Base-by-base conservation (phyloP, 2,888 invertebrate genomes). In the Apeira syringaria region DNA sequence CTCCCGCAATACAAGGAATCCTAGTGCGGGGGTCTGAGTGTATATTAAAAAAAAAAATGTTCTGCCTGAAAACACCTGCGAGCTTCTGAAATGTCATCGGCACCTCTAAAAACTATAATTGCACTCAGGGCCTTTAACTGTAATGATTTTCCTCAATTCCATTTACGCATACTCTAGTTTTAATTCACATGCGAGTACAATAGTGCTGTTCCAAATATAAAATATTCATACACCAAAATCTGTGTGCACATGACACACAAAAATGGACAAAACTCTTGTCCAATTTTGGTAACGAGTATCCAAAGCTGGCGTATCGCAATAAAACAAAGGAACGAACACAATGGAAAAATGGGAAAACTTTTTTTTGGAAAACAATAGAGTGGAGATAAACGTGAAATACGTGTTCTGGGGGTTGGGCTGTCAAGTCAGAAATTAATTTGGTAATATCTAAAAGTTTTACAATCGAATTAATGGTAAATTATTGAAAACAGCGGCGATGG, bases 241-340 rank as follows among this genome's bases (percentile, higher is more conserved):
- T 26, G 27, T 7, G 18, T 20, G 4, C 35, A 40, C 34, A 47
- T 50, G 46, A 42, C 51, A 53, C 45, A 54, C 50, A 51, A 54
- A 51, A 44, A 36, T 38, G 39, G 47, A 47, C 25, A 34, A 9
- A 70, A 73, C 66, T 68, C 63, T 69, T 74, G 59, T 58, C 65
- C 66, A 71, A 74, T 76, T 73, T 68, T 57, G 61, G 68, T 65
- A 67, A 67, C 67, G 68, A 63, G 59, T 59, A 68, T 65, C 61
- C 64, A 68, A 27, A 66, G 67, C 64, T 59, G 64, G 61, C 59
- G 75, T 80, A 80, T 85, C 75, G 59, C 68, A 78, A 80, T 79
- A 85, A 86, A 88, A n/a, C n/a, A 85, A 88, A 86, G 79, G 76
- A 80, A 68, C 53, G 66, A 56, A 53, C 67, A 86, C 86, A 87